Evolutionary conservation across 2,113 vertebrate genomes (phyloP), one percentile per base, ranked within the genome.

Genomic region (Callipepla squamata): DNA sequence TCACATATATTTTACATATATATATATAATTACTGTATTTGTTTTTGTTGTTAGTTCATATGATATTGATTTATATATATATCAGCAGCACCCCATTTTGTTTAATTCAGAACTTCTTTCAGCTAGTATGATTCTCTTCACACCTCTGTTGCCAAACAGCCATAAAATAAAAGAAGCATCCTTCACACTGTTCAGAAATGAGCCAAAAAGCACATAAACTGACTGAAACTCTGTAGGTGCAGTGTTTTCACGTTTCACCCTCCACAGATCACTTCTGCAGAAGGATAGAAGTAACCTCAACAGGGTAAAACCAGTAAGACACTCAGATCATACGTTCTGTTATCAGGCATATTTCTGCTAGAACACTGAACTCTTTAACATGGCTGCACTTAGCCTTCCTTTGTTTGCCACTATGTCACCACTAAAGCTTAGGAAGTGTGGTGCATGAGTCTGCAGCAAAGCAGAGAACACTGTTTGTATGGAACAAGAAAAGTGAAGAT

Each of bases 281-380:
- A 42, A 30, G 77, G 32, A 57, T 80, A 44, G 42, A 68, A 85
- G 78, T 82, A 87, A 91, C 42, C 67, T 77, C 65, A 50, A 74
- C 61, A 62, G 73, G 10, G 28, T 59, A 70, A 93, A 74, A 34
- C 55, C 72, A 48, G 51, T 36, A 58, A 76, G 45, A 53, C 23
- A 42, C 30, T 59, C 17, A 42, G 80, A 67, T 20, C 28, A 34
- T 48, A 78, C 84, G 66, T 91, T 94, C 75, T 75, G 47, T 79
- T 72, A 30, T 38, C 70, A 77, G 23, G 34, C 72, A 40, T 11
- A 68, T 67, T 86, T 92, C 65, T 90, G 73, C 38, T 69, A 92
- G 80, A 96, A 92, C 72, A 91, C 75, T 89, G 53, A 69, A 76
- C 50, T 47, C 91, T 89, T 88, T 93, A 86, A 92, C 36, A 55